Base-by-base conservation (phyloP, 2,797 vertebrate species). In the Rhynchonycteris naso region DNA sequence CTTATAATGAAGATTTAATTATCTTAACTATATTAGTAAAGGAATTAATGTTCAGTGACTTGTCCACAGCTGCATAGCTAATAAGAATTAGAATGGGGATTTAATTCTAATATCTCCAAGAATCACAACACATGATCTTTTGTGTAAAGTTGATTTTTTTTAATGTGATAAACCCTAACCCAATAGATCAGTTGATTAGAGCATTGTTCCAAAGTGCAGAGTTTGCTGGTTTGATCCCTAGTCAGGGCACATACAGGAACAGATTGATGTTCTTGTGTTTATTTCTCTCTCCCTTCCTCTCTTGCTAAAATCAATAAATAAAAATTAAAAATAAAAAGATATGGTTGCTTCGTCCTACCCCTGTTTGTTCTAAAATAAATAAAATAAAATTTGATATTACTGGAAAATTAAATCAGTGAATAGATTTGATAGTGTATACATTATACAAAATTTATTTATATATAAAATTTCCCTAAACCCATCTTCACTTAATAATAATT, bases 1-100 rank as follows among this genome's bases (percentile, higher is more conserved):
- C 65, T 92, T 96, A 76, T 76, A 96, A 95, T 91, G 85, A 96
- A 93, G 16, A 61, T 84, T 83, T 93, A 93, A 96, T 95, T 82
- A 86, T 96, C 80, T n/a, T 11, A 75, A 88, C 50, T 83, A 12
- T 94, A 91, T 95, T 95, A 96, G 93, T 89, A 95, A 96, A 94
- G 82, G 96, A 80, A 86, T 87, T 83, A 95, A 80, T 83, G 33
- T 91, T 96, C 84, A 90, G 58, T 76, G 65, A 80, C 65, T 91
- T 96, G 38, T 80, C 78, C 30, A 84, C 0, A 0, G 30, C 22
- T 94, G 24, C 33, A 76, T 80, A 78, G n/a, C 66, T 93, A 96
- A 74, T 75, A 94, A 65, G 52, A 95, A 90, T 75, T 82, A 75
- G 58, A 96, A 93, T 26, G 18, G 14, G 1, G 59, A 61, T 83